phyloP scores from a whole-genome alignment of 2,113 vertebrate genomes.

The Serinus canaria region DNA sequence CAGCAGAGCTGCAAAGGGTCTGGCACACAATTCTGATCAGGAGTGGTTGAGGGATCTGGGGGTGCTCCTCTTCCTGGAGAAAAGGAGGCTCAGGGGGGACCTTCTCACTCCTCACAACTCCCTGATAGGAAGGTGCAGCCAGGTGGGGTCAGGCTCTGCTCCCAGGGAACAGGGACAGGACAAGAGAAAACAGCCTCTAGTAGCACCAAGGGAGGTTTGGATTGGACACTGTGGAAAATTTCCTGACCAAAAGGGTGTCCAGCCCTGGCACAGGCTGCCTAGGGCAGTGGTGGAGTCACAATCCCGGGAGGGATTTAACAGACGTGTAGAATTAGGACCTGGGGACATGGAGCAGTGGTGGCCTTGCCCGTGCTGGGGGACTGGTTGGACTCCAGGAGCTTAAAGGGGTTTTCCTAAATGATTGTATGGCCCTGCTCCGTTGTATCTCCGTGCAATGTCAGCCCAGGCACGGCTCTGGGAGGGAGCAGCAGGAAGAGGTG shows the following conservation, averaged over 20 bases:
- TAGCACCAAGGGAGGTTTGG: neutral
- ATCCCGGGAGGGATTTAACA: neutral
- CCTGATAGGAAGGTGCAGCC: neutral
- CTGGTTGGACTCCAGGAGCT: neutral
- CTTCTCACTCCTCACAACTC: neutral
- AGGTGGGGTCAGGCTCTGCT: neutral
- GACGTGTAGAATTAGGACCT: neutral
- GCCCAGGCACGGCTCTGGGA: neutral
- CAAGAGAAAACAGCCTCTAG: neutral
- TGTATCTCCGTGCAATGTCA: fast-evolving
- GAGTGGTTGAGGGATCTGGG: neutral
- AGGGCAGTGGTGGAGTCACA: neutral
- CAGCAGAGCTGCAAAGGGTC: neutral
- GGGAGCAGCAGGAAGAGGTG: neutral
- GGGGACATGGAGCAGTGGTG: neutral
- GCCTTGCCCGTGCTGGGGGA: neutral
- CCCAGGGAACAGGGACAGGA: neutral
- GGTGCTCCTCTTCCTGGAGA: neutral
- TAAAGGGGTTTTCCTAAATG: neutral
- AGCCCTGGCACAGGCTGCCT: neutral
- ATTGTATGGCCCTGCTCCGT: fast-evolving
- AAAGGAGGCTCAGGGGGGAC: neutral
- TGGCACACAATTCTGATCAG: neutral
- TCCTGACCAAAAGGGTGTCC: neutral
- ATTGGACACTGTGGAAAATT: neutral